These are phyloP conservation scores for Phrynosoma blainvillii DNA, from an alignment of 2,113 vertebrate genomes.

Conservation along the genomic window DNA sequence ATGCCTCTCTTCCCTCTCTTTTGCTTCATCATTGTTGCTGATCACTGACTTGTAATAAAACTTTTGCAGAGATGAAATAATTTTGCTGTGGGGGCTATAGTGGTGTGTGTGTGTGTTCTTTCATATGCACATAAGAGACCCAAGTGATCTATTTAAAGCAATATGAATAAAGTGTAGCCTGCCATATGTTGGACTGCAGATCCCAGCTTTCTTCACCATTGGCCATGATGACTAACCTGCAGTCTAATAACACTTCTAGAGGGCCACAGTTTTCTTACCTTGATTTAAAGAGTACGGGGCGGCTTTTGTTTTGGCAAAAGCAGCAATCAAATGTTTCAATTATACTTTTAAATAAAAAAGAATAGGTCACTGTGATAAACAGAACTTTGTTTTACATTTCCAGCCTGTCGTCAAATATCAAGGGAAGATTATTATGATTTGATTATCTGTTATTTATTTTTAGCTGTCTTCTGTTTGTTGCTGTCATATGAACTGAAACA, in stretches of 20 bases:
- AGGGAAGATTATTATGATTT: background rate
- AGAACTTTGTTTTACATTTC: slow-evolving; percentile 7
- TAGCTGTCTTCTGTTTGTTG: background rate
- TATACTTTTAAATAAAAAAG: background rate
- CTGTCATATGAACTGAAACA: rapidly evolving
- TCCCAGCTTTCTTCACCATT: too few species aligned
- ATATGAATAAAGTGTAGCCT: too few species aligned
- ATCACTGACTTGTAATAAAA: background rate
- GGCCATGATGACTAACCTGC: too few species aligned
- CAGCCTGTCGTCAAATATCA: rapidly evolving
- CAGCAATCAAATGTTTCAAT: rapidly evolving
- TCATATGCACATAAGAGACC: background rate
- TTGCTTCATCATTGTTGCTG: background rate
- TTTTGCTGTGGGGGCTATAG: slow-evolving; percentile 15
- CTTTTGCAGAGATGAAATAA: slow-evolving; percentile 23
- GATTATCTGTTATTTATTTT: background rate
- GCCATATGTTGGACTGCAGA: too few species aligned
- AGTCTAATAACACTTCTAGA: too few species aligned
- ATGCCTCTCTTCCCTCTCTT: background rate
- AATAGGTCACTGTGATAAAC: background rate
- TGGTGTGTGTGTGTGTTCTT: background rate
- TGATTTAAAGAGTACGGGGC: background rate
- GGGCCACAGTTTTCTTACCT: too few species aligned
- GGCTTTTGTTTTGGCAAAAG: background rate
- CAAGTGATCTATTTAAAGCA: background rate